These are phyloP conservation scores for Aplochiton taeniatus DNA, from an alignment of 2,797 vertebrate species.

Conservation along the genomic window DNA sequence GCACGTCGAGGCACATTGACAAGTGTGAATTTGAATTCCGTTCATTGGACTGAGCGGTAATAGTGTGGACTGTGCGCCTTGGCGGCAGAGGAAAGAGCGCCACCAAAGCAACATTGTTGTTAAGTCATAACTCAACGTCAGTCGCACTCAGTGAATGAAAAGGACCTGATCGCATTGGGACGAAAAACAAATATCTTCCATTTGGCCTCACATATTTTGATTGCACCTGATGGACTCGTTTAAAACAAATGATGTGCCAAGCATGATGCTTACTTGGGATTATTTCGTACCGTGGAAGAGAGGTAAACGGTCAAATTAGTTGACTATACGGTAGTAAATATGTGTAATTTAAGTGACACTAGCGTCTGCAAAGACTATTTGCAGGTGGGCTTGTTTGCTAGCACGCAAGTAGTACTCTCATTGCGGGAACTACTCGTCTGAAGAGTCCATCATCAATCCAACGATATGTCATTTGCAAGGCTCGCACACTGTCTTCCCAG, in stretches of 20 bases:
- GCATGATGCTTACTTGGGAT: slow-evolving; percentile 45
- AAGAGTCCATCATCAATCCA: slow-evolving; percentile 27
- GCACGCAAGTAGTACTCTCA: neutral
- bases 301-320: slow-evolving; percentile 42
- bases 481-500: slow-evolving; percentile 50
- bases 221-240: slow-evolving; percentile 18
- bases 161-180: slow-evolving; percentile 17
- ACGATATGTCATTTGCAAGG: slow-evolving; percentile 55
- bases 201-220: slow-evolving; percentile 19
- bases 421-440: neutral
- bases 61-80: slow-evolving; percentile 30
- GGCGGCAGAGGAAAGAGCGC: slow-evolving; percentile 39
- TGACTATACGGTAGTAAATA: slow-evolving; percentile 30
- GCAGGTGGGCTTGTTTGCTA: slow-evolving; percentile 2
- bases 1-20: slow-evolving; percentile 29
- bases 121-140: slow-evolving; percentile 29
- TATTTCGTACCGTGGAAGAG: slow-evolving; percentile 58
- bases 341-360: slow-evolving; percentile 36
- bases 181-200: neutral
- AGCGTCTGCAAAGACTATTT: slow-evolving; percentile 26
- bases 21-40: slow-evolving; percentile 40
- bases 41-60: slow-evolving; percentile 32
- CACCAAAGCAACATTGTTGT: slow-evolving; percentile 53
- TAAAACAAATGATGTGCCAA: slow-evolving; percentile 1
- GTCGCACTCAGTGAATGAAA: slow-evolving; percentile 21